Evolutionary conservation across 1,140 invertebrate species (phyloP).

Genomic region (Medauroidea extradentata): DNA sequence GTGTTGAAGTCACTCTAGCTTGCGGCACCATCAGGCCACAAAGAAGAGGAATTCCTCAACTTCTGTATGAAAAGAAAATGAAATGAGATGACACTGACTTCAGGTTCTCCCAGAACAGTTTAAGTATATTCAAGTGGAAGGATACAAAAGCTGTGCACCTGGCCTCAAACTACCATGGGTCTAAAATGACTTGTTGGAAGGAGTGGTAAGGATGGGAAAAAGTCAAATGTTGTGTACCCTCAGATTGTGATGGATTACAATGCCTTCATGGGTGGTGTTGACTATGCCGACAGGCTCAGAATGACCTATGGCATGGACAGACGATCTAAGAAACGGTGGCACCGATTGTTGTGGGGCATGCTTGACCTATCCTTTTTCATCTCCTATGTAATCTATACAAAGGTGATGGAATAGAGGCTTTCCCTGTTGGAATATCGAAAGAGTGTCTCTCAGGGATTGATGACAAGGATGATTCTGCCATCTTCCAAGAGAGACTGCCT

Average conservation of each 20-base stretch:
- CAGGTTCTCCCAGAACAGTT: neutral
- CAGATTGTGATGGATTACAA: constrained; percentile 27
- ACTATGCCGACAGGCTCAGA: constrained; percentile 22
- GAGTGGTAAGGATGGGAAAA: too few species aligned
- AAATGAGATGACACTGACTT: constrained; percentile 7
- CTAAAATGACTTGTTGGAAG: constrained; percentile 9
- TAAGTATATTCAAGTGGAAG: constrained; percentile 15
- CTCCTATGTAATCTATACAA: constrained; percentile 13
- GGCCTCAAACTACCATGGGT: constrained; percentile 21
- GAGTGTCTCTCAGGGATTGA: neutral
- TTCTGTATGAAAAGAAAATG: constrained; percentile 32
- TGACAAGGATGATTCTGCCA: too few species aligned
- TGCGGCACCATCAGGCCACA: constrained; percentile 17
- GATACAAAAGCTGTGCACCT: constrained; percentile 13
- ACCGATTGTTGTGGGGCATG: constrained; percentile 10
- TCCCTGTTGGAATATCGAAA: constrained; percentile 2
- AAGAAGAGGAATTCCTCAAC: constrained; percentile 21
- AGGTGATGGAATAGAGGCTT: neutral
- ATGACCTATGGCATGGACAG: constrained; percentile 19
- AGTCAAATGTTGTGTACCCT: constrained; percentile 10
- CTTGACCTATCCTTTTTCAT: constrained; percentile 18
- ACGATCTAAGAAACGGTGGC: constrained; percentile 16
- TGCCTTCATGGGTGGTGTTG: constrained; percentile 30
- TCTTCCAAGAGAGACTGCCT: too few species aligned
- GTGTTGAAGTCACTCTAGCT: constrained; percentile 9